Percentiles rank a stretch among this genome's conserved stretches.
These are phyloP conservation scores for Calameuta filiformis DNA, from an alignment of 2,888 invertebrate genomes.

Conservation along the genomic window DNA sequence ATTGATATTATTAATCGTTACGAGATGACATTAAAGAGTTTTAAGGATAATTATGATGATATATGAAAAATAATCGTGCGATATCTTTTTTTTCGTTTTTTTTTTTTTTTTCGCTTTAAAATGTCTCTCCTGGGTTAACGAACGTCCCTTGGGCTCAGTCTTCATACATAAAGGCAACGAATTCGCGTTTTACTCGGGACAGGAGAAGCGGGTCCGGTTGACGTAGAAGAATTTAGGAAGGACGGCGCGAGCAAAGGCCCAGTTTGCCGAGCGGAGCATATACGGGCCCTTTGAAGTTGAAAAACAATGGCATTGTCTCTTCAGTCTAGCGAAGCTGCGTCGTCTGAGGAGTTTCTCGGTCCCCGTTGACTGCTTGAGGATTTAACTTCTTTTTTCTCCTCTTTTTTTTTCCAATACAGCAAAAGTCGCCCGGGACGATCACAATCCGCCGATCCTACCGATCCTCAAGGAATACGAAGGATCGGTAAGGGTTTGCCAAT, in stretches of 20 bases:
- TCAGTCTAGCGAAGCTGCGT: constrained; percentile 60
- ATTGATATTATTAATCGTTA: too few relatives aligned
- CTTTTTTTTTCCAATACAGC: constrained; percentile 47
- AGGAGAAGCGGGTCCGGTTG: constrained; percentile 39
- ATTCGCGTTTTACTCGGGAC: neutral
- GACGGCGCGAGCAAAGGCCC: constrained; percentile 64
- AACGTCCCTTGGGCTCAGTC: constrained; percentile 52
- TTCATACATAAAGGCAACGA: constrained; percentile 49
- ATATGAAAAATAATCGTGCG: too few relatives aligned
- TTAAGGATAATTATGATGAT: too few relatives aligned
- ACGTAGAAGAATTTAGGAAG: constrained; percentile 67
- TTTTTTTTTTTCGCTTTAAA: too few relatives aligned
- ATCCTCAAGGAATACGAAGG: constrained; percentile 24
- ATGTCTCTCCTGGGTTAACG: constrained; percentile 46
- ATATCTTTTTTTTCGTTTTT: too few relatives aligned
- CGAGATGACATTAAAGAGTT: too few relatives aligned
- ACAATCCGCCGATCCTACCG: constrained; percentile 4
- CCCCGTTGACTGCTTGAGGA: constrained; percentile 9
- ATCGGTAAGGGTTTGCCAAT: constrained; percentile 60
- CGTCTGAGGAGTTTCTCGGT: constrained; percentile 43
- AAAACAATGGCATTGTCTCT: constrained; percentile 67
- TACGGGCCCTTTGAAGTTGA: constrained; percentile 63
- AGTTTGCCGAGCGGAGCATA: constrained; percentile 56
- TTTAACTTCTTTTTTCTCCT: neutral
- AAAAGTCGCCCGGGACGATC: constrained; percentile 36